A percentile compares a stretch with the other conserved stretches of the same genome.
Conservation (phyloP, 2,113 vertebrate genomes). For the Tringa solitaria region DNA sequence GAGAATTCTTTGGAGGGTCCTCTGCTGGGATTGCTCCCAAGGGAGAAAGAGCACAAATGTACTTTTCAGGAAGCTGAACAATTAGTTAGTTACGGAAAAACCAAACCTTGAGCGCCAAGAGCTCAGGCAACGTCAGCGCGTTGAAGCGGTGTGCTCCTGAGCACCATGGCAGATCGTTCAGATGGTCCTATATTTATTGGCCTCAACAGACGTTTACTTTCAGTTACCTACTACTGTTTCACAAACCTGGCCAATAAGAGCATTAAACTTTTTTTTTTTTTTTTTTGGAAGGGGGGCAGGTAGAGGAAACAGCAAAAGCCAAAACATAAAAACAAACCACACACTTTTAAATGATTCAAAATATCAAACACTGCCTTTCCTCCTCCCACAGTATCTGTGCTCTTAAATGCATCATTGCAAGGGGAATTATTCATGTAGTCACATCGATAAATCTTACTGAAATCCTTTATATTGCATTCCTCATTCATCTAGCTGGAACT, state of each 20-base stretch:
- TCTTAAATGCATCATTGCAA: slow-evolving; percentile 16
- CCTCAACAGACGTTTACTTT: neutral
- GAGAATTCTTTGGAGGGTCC: neutral
- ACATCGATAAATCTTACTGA: slow-evolving; percentile 51
- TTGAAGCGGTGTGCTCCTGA: neutral
- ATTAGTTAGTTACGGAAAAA: neutral
- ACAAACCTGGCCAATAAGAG: neutral
- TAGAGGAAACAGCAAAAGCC: neutral
- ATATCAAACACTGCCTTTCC: neutral
- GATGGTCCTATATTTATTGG: neutral
- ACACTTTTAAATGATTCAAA: neutral
- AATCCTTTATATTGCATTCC: slow-evolving; percentile 8
- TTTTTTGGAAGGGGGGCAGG: neutral
- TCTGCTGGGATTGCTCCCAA: neutral
- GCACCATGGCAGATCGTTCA: neutral
- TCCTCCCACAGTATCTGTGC: neutral
- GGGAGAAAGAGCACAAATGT: neutral
- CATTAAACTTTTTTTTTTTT: neutral
- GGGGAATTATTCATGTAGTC: slow-evolving; percentile 43
- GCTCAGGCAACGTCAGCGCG: neutral
- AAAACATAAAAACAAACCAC: neutral
- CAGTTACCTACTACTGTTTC: neutral
- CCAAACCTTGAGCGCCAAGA: neutral
- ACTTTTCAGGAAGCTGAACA: slow-evolving; percentile 41
- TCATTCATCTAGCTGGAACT: slow-evolving; percentile 7